Evolutionary conservation across 2,888 invertebrate species (phyloP), one percentile per base, ranked within the genome.

Genomic region (Antheraea yamamai): DNA sequence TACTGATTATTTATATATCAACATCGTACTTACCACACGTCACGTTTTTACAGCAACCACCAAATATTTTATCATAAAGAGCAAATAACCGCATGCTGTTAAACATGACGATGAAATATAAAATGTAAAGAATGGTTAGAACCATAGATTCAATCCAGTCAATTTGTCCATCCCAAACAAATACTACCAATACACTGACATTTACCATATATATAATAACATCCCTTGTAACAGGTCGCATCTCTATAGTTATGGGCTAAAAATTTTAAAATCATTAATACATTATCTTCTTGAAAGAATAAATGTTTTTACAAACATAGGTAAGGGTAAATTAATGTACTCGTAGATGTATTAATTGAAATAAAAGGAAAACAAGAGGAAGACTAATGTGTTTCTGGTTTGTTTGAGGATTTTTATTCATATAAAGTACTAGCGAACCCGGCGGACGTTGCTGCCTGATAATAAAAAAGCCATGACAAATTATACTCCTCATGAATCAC

Each of bases 201-300:
- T 97, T 97, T 39, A 97, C 86, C 78, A 96, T 95, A 87, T 98
- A 98, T 75, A 98, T 96, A 12, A 96, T 83, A 71, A 97, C 97
- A 84, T 98, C 98, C 77, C 98, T 94, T 0, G 97, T 96, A 30
- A 98, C 96, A 0, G 98, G 97, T 92, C 97, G 97, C 95, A 97
- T 96, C 84, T 98, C 97, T 73, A 98, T 93, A 81, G 96, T 94
- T 52, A 98, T 96, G 97, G 96, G 97, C 98, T 89, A 58, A 95
- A 89, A 72, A 51, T 58, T 74, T 78, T 73, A 64, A 64, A 51
- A 68, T 66, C 58, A 35, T 30, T 39, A 72, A 39, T 39, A 18
- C n/a, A 16, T 26, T 30, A 66, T 66, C 4, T 66, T 66, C 6
- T 66, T 66, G 14, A 26, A 30, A 61, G n/a, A 23, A 8, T 23